phyloP scores from a whole-genome alignment of 2,113 vertebrate species.

The Acanthochromis polyacanthus region DNA sequence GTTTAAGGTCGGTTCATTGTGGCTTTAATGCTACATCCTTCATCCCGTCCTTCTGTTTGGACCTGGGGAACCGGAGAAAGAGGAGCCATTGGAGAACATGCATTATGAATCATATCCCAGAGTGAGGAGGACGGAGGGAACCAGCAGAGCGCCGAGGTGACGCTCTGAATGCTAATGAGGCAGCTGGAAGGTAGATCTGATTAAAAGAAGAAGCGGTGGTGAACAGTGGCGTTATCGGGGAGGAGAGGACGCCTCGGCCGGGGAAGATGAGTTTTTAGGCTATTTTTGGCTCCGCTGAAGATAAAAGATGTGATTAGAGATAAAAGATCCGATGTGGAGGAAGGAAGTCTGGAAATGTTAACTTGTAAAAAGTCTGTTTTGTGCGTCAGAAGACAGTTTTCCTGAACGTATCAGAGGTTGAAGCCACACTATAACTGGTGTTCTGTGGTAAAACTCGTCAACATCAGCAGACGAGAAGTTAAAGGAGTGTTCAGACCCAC shows the following conservation, averaged over 20 bases:
- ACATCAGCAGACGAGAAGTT: no score
- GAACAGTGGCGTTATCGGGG: conserved; percentile 65
- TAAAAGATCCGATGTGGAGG: conserved; percentile 32
- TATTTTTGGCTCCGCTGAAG: conserved; percentile 55
- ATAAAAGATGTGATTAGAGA: conserved; percentile 68
- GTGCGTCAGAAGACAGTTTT: neutral
- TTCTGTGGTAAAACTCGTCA: neutral
- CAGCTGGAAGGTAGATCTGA: conserved; percentile 66
- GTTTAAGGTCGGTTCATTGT: neutral
- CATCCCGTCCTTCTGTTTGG: conserved; percentile 35
- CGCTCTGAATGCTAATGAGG: conserved; percentile 67
- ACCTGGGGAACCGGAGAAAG: conserved; percentile 15
- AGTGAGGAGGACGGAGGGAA: conserved; percentile 63
- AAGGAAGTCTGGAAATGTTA: neutral
- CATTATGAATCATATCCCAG: conserved; percentile 74
- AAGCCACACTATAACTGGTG: no score
- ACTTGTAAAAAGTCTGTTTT: conserved; percentile 5
- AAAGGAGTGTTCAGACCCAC: no score
- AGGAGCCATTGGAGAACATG: conserved; percentile 58
- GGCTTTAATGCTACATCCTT: conserved; percentile 24
- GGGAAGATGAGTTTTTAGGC: conserved; percentile 27
- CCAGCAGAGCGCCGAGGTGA: conserved; percentile 41
- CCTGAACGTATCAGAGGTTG: no score
- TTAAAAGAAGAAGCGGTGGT: conserved; percentile 63
- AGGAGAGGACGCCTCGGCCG: neutral